Evolutionary conservation across 2,797 vertebrate genomes (phyloP), one percentile per base, ranked within the genome.

Genomic region (Karalla daura): DNA sequence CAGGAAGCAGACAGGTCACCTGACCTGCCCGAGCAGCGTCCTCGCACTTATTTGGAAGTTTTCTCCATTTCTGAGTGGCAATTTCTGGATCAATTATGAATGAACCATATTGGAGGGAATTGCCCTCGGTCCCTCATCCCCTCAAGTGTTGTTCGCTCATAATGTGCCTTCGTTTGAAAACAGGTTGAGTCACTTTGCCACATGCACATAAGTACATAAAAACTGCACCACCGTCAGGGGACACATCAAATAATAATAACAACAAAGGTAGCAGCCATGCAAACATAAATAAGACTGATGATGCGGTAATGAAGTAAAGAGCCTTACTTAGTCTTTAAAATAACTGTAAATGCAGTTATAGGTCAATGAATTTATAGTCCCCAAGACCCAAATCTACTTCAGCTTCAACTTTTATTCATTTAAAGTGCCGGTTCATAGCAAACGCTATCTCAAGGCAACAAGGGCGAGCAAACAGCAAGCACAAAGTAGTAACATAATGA

Each of bases 161-260:
- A 78, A 82, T 75, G 67, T 49, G 66, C 24, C 68, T 54, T 78
- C 60, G 40, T 82, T 63, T 72, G 61, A 56, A 46, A 76, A 30
- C 60, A 56, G 68, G 36, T 51, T 1, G 1, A 56, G 45, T 47
- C 63, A 30, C 43, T 76, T 66, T 49, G 37, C 58, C 51, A 50
- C 53, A 63, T 54, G 33, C 70, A 41, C 46, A 75, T 5, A 28
- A 44, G 43, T 45, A 30, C 36, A 43, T 46, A 37, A 54, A n/a
- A 61, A 44, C 21, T 40, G 69, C 17, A 51, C 11, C 15, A 45
- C 45, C 30, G 50, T 30, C n/a, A n/a, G 21, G 18, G 7, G 18
- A 27, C 21, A 10, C 40, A 63, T 44, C 3, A 8, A 30, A 55
- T 39, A 46, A 64, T 4, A 14, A 62, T 40, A 37, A 65, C 50